Evolutionary conservation across 1,140 invertebrate genomes (phyloP).

Genomic region (Linepithema humile): DNA sequence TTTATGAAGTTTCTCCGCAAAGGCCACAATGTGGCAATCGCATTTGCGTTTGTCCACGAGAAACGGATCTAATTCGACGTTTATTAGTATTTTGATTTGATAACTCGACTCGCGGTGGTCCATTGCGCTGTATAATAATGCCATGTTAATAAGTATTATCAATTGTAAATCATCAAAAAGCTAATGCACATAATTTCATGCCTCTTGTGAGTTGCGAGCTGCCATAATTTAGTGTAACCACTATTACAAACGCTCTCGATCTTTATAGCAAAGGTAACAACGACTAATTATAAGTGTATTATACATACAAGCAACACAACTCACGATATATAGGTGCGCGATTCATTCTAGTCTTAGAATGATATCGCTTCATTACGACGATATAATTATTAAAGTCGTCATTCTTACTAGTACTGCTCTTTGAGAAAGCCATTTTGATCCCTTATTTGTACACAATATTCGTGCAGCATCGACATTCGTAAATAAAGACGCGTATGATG

Average conservation of each 20-base stretch:
- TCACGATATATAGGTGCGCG: no score
- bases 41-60: background rate
- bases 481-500: background rate
- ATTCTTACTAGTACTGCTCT: background rate
- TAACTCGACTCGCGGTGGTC: no score
- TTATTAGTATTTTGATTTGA: background rate
- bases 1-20: conserved; percentile 32
- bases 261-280: background rate
- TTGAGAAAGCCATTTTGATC: background rate
- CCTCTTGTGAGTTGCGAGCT: background rate
- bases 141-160: background rate
- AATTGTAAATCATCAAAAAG: background rate
- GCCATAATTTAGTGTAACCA: background rate
- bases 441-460: background rate
- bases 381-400: background rate
- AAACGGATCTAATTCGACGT: conserved; percentile 1
- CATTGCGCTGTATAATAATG: background rate
- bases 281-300: background rate
- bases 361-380: conserved; percentile 11
- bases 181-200: background rate
- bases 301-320: background rate
- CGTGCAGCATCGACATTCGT: background rate
- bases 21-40: background rate
- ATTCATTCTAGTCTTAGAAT: background rate
- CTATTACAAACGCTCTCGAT: background rate